Percentiles rank a stretch among this genome's conserved stretches.
Evolutionary conservation across 2,888 invertebrate species (phyloP).

Genomic region (Drosophila anomelani): DNA sequence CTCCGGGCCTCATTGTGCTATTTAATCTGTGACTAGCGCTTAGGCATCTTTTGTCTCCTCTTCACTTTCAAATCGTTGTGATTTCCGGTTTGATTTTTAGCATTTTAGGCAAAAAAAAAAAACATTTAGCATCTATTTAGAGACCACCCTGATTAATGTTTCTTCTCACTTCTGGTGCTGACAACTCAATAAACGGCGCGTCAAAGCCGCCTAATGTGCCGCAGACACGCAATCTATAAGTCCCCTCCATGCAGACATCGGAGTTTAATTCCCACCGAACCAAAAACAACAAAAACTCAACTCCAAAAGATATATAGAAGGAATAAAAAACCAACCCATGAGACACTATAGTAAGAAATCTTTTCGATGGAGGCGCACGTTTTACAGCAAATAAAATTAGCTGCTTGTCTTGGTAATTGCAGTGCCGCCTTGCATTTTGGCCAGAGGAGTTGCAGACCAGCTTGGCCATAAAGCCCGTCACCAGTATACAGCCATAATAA

Average conservation of each 20-base stretch:
- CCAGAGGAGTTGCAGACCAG: conserved; percentile 43
- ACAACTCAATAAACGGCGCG: conserved; percentile 68
- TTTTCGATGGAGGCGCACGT: conserved; percentile 61
- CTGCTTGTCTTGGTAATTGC: conserved; percentile 78
- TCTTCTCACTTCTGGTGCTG: conserved; percentile 58
- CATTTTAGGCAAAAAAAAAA: conserved; percentile 37
- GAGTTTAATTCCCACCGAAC: conserved; percentile 60
- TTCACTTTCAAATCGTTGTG: conserved; percentile 63
- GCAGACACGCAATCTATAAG: conserved; percentile 61
- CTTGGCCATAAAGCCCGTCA: conserved; percentile 33
- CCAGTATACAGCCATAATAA: conserved; percentile 17
- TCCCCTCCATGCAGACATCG: conserved; percentile 55
- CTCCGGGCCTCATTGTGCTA: conserved; percentile 37
- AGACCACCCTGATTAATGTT: conserved; percentile 65
- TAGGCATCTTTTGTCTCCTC: conserved; percentile 46
- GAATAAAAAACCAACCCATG: conserved; percentile 12
- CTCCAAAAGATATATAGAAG: conserved; percentile 13
- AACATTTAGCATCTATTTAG: conserved; percentile 34
- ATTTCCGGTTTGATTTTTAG: conserved; percentile 70
- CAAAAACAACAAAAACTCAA: conserved; percentile 28
- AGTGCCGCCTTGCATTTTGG: conserved; percentile 51
- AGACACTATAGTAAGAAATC: conserved; percentile 18
- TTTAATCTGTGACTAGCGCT: conserved; percentile 40
- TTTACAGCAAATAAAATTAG: conserved; percentile 77
- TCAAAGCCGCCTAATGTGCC: conserved; percentile 54